Conservation (phyloP, 2,113 vertebrate species). For the Myiopsitta monachus region DNA sequence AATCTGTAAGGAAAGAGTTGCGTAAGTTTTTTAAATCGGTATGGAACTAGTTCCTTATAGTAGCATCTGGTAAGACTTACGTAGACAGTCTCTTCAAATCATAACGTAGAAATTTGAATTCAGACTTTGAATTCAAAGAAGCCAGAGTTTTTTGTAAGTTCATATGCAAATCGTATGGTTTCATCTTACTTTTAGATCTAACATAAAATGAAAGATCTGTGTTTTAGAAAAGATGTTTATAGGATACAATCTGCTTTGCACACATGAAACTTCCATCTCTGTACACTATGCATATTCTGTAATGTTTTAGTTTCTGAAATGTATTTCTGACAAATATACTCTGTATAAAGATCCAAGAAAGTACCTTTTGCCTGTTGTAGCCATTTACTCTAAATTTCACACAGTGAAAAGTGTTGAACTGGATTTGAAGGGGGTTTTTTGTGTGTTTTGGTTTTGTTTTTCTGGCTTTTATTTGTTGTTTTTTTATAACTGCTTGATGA, state of each 20-base stretch:
- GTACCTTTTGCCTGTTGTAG: neutral
- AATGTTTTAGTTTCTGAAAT: neutral
- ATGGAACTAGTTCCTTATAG: neutral
- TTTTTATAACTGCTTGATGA: neutral
- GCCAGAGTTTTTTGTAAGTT: neutral
- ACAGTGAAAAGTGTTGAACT: neutral
- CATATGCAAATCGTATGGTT: neutral
- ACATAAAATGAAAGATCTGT: neutral
- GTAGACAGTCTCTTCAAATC: neutral
- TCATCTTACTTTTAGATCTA: neutral
- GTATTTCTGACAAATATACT: neutral
- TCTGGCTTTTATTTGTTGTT: neutral
- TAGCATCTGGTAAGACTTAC: neutral
- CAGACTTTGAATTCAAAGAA: neutral
- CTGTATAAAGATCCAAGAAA: neutral
- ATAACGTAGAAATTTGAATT: neutral
- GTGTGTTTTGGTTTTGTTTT: too few species aligned
- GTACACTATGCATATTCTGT: rapidly evolving
- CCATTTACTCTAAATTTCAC: neutral
- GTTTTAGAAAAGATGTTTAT: neutral
- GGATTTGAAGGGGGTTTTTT: neutral
- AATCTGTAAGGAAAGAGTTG: neutral
- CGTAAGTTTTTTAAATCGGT: neutral
- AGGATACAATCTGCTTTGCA: neutral
- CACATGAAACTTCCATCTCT: neutral